phyloP scores from a whole-genome alignment of 2,888 invertebrate genomes.

The Ichneumon xanthorius region DNA sequence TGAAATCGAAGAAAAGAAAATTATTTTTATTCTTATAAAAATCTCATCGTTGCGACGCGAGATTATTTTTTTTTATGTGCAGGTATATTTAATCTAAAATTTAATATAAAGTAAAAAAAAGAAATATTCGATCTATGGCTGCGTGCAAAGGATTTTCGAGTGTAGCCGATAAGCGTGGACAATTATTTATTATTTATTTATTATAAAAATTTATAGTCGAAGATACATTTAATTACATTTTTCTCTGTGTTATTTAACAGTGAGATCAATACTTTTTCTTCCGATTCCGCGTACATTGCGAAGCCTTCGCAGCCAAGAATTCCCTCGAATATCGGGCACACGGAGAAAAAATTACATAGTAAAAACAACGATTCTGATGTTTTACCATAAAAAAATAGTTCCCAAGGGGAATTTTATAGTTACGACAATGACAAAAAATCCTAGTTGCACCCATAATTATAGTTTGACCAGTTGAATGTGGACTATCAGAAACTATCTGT shows the following conservation, averaged over 20 bases:
- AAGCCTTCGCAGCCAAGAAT: not conserved
- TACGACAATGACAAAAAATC: no score
- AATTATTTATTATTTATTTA: constrained; percentile 9
- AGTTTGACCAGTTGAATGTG: no score
- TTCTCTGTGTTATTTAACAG: not conserved
- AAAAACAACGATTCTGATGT: no score
- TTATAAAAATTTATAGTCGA: not conserved
- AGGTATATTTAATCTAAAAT: not conserved
- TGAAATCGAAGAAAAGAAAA: not conserved
- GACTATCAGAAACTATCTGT: no score
- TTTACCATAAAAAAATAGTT: no score
- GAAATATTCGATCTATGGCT: no score
- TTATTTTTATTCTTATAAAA: not conserved
- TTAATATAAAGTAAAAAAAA: no score
- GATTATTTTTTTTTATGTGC: not conserved
- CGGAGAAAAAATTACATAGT: no score
- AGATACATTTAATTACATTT: not conserved
- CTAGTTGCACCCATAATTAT: no score
- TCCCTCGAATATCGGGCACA: not conserved
- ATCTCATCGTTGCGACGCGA: not conserved
- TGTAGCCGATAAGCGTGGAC: constrained; percentile 39
- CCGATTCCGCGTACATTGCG: not conserved
- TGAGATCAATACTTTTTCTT: not conserved
- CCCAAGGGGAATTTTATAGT: no score
- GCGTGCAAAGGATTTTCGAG: not conserved